A percentile compares a stretch with the other conserved stretches of the same genome.
phyloP scores from a whole-genome alignment of 2,113 vertebrate species.

The rabbit (Oryctolagus cuniculus) region mOryCun1.1 NC_091440.1:84167501-84168000 shows the following conservation, averaged over 20 bases:
- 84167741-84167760: background rate
- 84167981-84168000: constrained; percentile 37
- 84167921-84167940: background rate
- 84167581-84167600: background rate
- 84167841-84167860: background rate
- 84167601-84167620: background rate
- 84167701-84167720: constrained; percentile 48
- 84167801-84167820: background rate
- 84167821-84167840: background rate
- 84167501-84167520: background rate
- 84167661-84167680: constrained; percentile 45
- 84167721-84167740: constrained; percentile 1
- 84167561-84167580: background rate
- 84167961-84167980: background rate
- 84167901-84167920: background rate
- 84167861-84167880: background rate
- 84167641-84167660: background rate
- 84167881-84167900: background rate
- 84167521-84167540: background rate
- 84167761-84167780: constrained; percentile 29
- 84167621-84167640: constrained; percentile 45
- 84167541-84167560: background rate
- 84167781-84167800: background rate
- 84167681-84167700: background rate
- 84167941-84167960: background rate